Percentiles rank a stretch among this genome's conserved stretches.
Evolutionary conservation across 2,113 vertebrate species (phyloP).

Genomic region (Heterochromis multidens): DNA sequence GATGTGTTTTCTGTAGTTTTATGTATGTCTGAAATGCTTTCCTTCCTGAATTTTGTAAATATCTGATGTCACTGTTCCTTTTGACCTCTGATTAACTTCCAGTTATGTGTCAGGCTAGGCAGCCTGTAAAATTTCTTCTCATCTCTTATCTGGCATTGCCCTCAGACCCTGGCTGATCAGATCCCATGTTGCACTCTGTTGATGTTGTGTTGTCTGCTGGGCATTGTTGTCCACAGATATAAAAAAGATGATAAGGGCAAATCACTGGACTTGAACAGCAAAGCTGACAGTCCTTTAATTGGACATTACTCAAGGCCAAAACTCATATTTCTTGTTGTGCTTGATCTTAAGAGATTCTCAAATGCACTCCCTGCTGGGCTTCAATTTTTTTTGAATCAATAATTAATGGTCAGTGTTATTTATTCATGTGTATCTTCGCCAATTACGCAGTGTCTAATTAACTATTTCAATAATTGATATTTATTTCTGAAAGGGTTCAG

Average conservation of each 20-base stretch:
- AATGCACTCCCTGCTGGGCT: constrained; percentile 64
- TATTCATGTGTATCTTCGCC: constrained; percentile 78
- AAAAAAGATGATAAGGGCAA: constrained; percentile 42
- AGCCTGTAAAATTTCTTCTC: constrained; percentile 20
- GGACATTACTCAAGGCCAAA: constrained; percentile 80
- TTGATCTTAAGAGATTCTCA: constrained; percentile 76
- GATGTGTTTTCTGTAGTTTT: neutral
- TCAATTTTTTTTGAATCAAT: constrained; percentile 72
- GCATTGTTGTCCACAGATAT: constrained; percentile 55
- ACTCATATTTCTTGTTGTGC: constrained; percentile 72
- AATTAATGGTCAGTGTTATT: constrained; percentile 77
- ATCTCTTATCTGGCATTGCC: constrained; percentile 34
- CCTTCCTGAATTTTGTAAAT: neutral
- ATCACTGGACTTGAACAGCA: constrained; percentile 57
- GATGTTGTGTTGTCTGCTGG: constrained; percentile 31
- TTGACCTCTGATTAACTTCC: constrained; percentile 30
- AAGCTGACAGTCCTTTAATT: constrained; percentile 74
- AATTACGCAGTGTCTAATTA: constrained; percentile 78
- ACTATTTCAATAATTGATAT: constrained; percentile 84
- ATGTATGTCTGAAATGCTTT: neutral
- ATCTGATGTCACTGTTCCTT: neutral
- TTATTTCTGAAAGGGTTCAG: constrained; percentile 75
- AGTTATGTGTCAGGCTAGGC: constrained; percentile 8
- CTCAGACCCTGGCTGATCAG: constrained; percentile 18
- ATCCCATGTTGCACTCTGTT: constrained; percentile 50